Percentiles rank a stretch among this genome's conserved stretches.
These are phyloP conservation scores for Papilio aristodemus DNA, from an alignment of 1,140 invertebrate genomes.

Conservation along the genomic window DNA sequence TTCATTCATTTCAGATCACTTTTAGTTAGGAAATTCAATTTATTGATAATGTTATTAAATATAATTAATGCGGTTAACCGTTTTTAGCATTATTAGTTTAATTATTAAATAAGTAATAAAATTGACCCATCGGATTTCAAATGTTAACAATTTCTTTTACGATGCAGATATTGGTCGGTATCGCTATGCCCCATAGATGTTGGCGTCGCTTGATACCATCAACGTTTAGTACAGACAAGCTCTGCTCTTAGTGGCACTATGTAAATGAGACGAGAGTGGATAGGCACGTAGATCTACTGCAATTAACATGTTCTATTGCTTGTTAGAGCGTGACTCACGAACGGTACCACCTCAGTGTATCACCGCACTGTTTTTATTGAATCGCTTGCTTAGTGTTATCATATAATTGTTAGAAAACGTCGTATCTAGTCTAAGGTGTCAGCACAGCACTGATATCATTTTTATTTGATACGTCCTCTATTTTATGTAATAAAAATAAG, in stretches of 20 bases:
- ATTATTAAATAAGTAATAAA: too few species aligned
- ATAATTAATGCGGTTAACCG: too few species aligned
- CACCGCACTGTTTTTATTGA: slow-evolving; percentile 27
- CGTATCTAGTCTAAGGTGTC: neutral
- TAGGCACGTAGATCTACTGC: slow-evolving; percentile 42
- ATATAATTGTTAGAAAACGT: slow-evolving; percentile 2
- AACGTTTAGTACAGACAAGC: slow-evolving; percentile 14
- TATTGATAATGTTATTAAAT: too few species aligned
- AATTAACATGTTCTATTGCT: slow-evolving; percentile 52
- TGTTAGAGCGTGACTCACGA: slow-evolving; percentile 61
- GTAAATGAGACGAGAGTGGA: slow-evolving; percentile 31
- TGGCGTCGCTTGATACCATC: neutral
- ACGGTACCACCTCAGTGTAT: slow-evolving; percentile 43
- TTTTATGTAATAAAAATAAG: too few species aligned
- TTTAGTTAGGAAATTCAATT: too few species aligned
- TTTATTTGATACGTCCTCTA: too few species aligned
- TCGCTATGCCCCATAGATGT: neutral
- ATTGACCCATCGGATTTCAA: too few species aligned
- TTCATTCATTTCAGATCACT: too few species aligned
- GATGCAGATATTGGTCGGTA: neutral
- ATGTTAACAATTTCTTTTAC: too few species aligned
- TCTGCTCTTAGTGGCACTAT: slow-evolving; percentile 26
- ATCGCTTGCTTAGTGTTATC: neutral
- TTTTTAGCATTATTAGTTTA: too few species aligned
- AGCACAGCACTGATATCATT: too few species aligned